phyloP scores from a whole-genome alignment of 1,140 invertebrate genomes.

The Harlomillsia oculata region DNA sequence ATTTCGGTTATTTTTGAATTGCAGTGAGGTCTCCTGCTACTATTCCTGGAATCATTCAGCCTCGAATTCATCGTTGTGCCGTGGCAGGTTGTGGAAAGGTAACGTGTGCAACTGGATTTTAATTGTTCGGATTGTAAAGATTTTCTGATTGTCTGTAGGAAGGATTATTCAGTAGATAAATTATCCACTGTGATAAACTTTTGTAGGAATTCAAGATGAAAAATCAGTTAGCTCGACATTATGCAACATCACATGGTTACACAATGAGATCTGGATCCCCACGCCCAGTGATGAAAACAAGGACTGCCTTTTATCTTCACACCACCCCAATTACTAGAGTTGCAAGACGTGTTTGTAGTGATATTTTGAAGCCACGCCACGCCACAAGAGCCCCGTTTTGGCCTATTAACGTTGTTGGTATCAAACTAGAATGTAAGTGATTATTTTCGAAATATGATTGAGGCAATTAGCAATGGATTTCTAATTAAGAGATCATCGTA shows the following conservation, averaged over 20 bases:
- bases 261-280: conserved; percentile 61
- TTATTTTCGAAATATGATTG: background rate
- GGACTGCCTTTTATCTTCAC: conserved; percentile 87
- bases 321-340: conserved; percentile 79
- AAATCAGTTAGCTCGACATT: conserved; percentile 80
- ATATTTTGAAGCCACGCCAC: conserved; percentile 71
- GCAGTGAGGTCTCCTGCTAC: conserved; percentile 22
- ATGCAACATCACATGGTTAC: conserved; percentile 78
- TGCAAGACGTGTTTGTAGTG: conserved; percentile 70
- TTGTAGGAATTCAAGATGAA: conserved; percentile 78
- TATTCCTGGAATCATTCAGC: conserved; percentile 29
- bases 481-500: background rate
- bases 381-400: conserved; percentile 77
- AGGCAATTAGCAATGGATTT: background rate
- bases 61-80: conserved; percentile 70
- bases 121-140: conserved; percentile 9
- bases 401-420: conserved; percentile 69
- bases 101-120: conserved; percentile 14
- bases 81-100: conserved; percentile 78
- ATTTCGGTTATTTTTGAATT: background rate
- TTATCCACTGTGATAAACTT: too few species aligned
- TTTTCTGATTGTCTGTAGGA: conserved; percentile 9
- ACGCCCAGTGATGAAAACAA: conserved; percentile 88
- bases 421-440: conserved; percentile 72
- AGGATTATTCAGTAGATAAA: too few species aligned